Base-by-base conservation (phyloP, 2,888 invertebrate species). In the Phortica magna region DNA sequence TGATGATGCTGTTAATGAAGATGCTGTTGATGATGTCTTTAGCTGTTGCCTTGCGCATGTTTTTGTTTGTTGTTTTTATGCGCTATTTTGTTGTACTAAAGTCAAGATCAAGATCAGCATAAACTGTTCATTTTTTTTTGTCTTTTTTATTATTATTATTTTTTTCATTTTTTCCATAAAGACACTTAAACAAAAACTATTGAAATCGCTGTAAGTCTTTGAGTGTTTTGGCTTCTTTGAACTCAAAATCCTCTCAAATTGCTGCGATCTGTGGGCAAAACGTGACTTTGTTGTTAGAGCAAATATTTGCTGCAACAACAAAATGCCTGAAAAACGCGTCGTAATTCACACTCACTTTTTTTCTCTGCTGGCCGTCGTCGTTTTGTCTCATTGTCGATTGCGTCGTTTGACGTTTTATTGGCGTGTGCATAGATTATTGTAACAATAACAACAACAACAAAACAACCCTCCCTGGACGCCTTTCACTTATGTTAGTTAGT, bases 291-390 rank as follows among this genome's bases (percentile, higher is more conserved):
- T 31, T 31, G 31, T 31, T 1, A 59, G 7, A n/a, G 5, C 48
- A 14, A 9, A 48, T 9, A 48, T 48, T 48, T 48, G 7, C 14
- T 59, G 59, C n/a, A 12, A 5, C 19, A 19, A 48, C 48, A 14
- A 48, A 14, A 48, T 6, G 48, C 5, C 48, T 48, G 5, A 2
- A 14, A 48, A 48, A 48, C 2, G 48, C 48, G 48, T 7, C 48
- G 48, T 89, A 89, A 84, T 88, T 88, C 87, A 88, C 87, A 88
- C 89, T 85, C 86, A 85, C 83, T 87, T 84, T 80, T 48, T n/a
- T n/a, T n/a, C n/a, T n/a, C n/a, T 67, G 74, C 53, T 19, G 53
- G 42, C 78, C 77, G 48, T n/a, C n/a, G n/a, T n/a, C n/a, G n/a
- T n/a, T n/a, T n/a, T n/a, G n/a, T 48, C 48, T 31, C 31, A 4